A percentile compares a stretch with the other conserved stretches of the same genome.
Conservation (phyloP, 1,140 invertebrate species). For the Ganaspis sp. region DNA sequence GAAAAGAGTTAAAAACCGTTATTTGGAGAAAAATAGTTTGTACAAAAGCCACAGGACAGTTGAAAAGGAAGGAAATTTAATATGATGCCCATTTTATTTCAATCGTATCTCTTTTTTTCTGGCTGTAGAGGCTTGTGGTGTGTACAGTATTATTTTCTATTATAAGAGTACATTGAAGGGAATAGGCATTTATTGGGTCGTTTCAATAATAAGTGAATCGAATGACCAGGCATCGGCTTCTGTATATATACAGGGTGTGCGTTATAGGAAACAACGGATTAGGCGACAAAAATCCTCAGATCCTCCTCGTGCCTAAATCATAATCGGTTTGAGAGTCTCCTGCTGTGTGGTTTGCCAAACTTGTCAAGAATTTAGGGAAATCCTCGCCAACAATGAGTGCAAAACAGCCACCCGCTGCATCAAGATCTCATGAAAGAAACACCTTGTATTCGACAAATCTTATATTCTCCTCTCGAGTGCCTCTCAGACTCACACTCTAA, state of each 20-base stretch:
- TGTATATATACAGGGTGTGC: not conserved
- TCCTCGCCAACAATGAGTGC: conserved; percentile 50
- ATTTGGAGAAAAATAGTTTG: not conserved
- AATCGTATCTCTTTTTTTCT: conserved; percentile 38
- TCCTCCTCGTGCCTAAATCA: conserved; percentile 52
- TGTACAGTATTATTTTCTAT: conserved; percentile 26
- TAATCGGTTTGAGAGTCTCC: conserved; percentile 48
- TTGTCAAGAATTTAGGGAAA: conserved; percentile 57
- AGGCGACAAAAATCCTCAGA: conserved; percentile 52
- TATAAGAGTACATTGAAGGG: conserved; percentile 18
- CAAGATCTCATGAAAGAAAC: conserved; percentile 36
- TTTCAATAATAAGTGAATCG: conserved; percentile 54
- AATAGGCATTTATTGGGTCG: conserved; percentile 49
- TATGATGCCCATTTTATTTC: conserved; percentile 37
- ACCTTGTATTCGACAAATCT: conserved; percentile 44
- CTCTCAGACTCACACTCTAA: conserved; percentile 7
- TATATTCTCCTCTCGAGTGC: conserved; percentile 47
- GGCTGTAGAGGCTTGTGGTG: conserved; percentile 43
- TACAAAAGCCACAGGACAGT: not conserved
- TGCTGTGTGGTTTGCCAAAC: conserved; percentile 62
- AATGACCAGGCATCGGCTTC: conserved; percentile 35
- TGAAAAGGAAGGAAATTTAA: conserved; percentile 15
- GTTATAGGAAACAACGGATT: conserved; percentile 57
- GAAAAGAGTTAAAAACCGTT: not conserved
- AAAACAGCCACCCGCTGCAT: conserved; percentile 51